These are phyloP conservation scores for Apteryx mantelli DNA, from an alignment of 2,113 vertebrate species.

Conservation along the genomic window DNA sequence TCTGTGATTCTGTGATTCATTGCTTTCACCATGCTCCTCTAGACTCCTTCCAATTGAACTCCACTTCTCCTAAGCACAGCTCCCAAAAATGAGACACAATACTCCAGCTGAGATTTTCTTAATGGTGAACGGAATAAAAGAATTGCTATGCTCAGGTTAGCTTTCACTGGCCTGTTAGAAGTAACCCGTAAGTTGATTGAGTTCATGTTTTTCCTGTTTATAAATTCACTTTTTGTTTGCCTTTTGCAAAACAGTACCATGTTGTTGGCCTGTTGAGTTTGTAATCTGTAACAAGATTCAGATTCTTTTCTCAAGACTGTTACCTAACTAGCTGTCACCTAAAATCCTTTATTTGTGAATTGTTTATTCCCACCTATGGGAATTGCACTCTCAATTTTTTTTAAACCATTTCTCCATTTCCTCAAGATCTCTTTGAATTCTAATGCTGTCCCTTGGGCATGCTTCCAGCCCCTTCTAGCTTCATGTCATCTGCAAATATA, in stretches of 20 bases:
- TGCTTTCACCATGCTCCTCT: neutral
- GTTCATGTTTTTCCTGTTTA: neutral
- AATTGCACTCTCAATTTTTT: conserved; percentile 37
- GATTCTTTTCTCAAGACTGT: conserved; percentile 17
- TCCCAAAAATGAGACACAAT: neutral
- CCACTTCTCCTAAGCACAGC: neutral
- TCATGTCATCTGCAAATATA: conserved; percentile 18
- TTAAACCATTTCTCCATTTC: conserved; percentile 49
- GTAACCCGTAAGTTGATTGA: neutral
- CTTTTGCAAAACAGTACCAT: neutral
- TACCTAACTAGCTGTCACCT: conserved; percentile 17
- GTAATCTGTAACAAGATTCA: neutral
- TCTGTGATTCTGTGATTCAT: neutral
- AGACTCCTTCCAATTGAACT: neutral
- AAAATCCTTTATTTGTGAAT: conserved; percentile 18
- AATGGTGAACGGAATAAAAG: neutral
- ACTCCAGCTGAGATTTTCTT: neutral
- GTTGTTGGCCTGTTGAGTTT: neutral
- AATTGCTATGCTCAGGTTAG: neutral
- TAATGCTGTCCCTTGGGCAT: conserved; percentile 41
- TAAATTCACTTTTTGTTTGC: neutral
- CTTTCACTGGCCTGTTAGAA: neutral
- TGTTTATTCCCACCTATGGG: neutral
- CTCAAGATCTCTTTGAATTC: conserved; percentile 46
- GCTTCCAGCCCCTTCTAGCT: neutral